Base-by-base conservation (phyloP, 2,797 vertebrate genomes). In the Sciurus vulgaris region DNA sequence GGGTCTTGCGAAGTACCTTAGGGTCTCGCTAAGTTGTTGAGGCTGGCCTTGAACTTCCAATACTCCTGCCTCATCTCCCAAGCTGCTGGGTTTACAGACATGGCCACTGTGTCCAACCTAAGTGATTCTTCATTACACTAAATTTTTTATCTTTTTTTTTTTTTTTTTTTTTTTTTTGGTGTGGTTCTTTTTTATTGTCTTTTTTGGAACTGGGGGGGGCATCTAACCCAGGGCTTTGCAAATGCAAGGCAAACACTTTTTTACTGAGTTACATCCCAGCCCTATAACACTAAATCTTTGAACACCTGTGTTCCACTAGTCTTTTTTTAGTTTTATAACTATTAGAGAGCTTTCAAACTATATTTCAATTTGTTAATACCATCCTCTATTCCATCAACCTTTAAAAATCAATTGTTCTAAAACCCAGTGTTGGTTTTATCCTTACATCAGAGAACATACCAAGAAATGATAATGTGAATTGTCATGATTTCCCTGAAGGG, bases 371-470 rank as follows among this genome's bases (percentile, higher is more conserved):
- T 92, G 10, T 78, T 61, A 93, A 72, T 77, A 76, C 15, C 22
- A 28, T 51, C 51, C 69, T 95, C 81, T 65, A 85, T 91, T 86
- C n/a, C 38, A 89, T 41, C 33, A 69, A 49, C n/a, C 61, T 84
- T 89, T 82, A 76, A 91, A 63, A 63, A 14, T 30, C 13, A 92
- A 41, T 56, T 26, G 51, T 70, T 91, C 63, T 59, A 91, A 92
- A 94, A 33, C 26, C 47, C 38, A 83, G 1, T 76, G 10, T 69
- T 95, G 44, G 33, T 56, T 89, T 95, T 89, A 89, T 30, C 26
- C 22, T 61, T 94, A 38, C 2, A 72, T 47, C 33, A 79, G 67
- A 82, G 3, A n/a, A 77, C 63, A 77, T n/a, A 73, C 47, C 44
- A 70, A 61, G 18, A n/a, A 89, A 38, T 6, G 28, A 44, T 14